Evolutionary conservation across 2,797 vertebrate genomes (phyloP).

Genomic region (Enteromius fasciolatus): DNA sequence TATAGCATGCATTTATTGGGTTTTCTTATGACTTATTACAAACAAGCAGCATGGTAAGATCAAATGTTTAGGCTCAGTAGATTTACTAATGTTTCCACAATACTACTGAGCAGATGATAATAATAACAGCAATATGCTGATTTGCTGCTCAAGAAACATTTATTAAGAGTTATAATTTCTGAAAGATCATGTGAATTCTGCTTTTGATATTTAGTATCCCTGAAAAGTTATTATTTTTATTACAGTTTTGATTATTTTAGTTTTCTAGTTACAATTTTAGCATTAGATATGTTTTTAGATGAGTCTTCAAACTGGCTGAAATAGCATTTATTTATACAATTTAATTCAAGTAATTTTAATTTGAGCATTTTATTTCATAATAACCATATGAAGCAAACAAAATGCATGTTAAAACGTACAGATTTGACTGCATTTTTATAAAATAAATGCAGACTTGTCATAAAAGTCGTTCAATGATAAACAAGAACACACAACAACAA

Average conservation of each 20-base stretch:
- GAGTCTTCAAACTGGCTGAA: not conserved
- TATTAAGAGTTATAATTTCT: not conserved
- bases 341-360: not conserved
- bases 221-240: not conserved
- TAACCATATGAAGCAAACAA: not conserved
- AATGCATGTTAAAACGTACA: not conserved
- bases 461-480: not conserved
- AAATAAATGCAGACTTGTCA: not conserved
- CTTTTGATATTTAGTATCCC: not conserved
- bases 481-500: not conserved
- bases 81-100: not conserved
- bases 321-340: not conserved
- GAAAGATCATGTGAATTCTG: not conserved
- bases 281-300: not conserved
- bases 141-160: too few relatives aligned
- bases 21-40: not conserved
- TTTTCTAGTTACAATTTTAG: not conserved
- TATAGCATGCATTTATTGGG: not conserved
- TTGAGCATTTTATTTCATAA: not conserved
- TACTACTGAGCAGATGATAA: too few relatives aligned
- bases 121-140: too few relatives aligned
- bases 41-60: not conserved
- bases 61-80: not conserved
- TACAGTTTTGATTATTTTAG: not conserved
- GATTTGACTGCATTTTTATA: not conserved